Evolutionary conservation across 2,888 invertebrate species (phyloP).

Genomic region (Saturnia japonica): DNA sequence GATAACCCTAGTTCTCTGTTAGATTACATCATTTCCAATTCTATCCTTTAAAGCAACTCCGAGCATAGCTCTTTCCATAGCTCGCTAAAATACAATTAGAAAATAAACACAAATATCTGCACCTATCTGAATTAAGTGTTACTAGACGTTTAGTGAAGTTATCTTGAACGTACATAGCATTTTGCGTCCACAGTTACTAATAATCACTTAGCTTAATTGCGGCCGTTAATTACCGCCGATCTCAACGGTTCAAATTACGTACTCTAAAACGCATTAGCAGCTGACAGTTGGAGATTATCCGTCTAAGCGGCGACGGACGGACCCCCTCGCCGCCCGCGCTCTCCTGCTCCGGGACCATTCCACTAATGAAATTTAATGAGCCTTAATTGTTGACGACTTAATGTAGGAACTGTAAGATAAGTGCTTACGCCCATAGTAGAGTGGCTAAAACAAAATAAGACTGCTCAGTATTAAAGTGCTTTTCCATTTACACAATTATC

Average conservation of each 20-base stretch:
- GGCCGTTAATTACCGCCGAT: conserved; percentile 79
- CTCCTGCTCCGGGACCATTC: conserved; percentile 63
- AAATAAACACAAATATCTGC: neutral
- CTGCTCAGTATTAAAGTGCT: conserved; percentile 41
- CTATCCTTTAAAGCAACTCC: no score
- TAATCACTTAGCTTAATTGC: conserved; percentile 81
- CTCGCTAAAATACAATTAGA: neutral
- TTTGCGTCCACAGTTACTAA: conserved; percentile 67
- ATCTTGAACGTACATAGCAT: conserved; percentile 41
- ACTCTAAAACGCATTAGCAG: conserved; percentile 82
- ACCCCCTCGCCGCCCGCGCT: conserved; percentile 47
- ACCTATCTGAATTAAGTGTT: conserved; percentile 3
- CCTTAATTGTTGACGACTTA: conserved; percentile 80
- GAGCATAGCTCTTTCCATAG: no score
- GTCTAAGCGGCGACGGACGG: conserved; percentile 73
- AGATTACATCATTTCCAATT: no score
- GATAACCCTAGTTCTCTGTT: no score
- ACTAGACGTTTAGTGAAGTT: neutral
- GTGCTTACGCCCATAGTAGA: conserved; percentile 59
- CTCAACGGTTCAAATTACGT: conserved; percentile 82
- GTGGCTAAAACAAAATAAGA: conserved; percentile 63
- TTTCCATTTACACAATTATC: conserved; percentile 33
- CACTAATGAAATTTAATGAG: conserved; percentile 80
- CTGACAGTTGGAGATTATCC: conserved; percentile 82
- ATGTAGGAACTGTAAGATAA: conserved; percentile 76